phyloP scores from a whole-genome alignment of 1,140 invertebrate species.

The Alviniconcha marisindica region DNA sequence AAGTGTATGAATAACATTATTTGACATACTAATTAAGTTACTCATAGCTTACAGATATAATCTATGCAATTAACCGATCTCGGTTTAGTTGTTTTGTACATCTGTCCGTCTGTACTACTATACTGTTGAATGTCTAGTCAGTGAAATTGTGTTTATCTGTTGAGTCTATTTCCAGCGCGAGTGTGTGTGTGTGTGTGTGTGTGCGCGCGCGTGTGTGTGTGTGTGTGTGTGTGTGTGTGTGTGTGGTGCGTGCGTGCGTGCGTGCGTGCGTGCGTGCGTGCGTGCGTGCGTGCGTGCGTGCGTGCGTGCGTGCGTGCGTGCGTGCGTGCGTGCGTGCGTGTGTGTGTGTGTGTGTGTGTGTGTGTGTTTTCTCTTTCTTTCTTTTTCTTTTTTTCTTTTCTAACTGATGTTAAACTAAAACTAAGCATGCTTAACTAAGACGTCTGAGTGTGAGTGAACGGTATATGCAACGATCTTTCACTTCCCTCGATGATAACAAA shows the following conservation, averaged over 20 bases:
- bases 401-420: background rate
- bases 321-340: slow-evolving; percentile 6
- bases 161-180: background rate
- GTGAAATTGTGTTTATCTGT: no score
- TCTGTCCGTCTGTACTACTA: no score
- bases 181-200: slow-evolving; percentile 8
- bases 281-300: background rate
- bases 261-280: slow-evolving; percentile 11
- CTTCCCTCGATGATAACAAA: no score
- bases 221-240: slow-evolving; percentile 34
- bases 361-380: background rate
- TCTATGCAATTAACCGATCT: no score
- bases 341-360: background rate
- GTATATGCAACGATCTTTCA: no score
- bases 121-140: no score
- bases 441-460: no score
- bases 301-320: slow-evolving; percentile 8
- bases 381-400: background rate
- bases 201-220: slow-evolving; percentile 16
- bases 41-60: no score
- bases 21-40: no score
- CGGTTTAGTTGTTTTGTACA: no score
- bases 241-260: slow-evolving; percentile 20
- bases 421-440: no score
- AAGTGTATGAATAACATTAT: no score